Evolutionary conservation across 2,888 invertebrate species (phyloP), one percentile per base, ranked within the genome.

Genomic region (Heliconius ethilla): DNA sequence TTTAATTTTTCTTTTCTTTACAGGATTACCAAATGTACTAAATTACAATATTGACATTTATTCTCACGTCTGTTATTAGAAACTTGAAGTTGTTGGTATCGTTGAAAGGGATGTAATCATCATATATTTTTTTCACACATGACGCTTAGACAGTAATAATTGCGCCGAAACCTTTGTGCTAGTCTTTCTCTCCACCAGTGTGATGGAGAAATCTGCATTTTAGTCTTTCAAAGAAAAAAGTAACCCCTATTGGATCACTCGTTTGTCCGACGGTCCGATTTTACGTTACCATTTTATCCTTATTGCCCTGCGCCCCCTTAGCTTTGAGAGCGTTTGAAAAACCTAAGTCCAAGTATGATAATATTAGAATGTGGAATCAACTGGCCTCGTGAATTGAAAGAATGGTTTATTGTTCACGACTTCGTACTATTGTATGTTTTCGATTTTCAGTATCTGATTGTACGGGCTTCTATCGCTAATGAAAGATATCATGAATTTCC

Each of bases 191-290:
- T 73, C 81, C 76, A 77, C 78, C 78, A 81, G 79, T 82, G 82
- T 82, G 81, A 81, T 81, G 82, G 80, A 82, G 77, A 79, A 78
- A 82, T 82, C 82, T 82, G 78, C 81, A 82, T 83, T 83, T 84
- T 82, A 82, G 81, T 81, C 80, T 79, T 81, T 80, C 76, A 82
- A 84, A 84, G 79, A 82, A 84, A 85, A 85, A 84, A 85, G 81
- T 82, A 82, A 78, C 82, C 82, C 80, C 83, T 83, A 82, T 84
- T 82, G 84, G 83, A 83, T 83, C 84, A 82, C 82, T 84, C 84
- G 83, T 84, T 84, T 83, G 84, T 83, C 82, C 82, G 83, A 82
- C 82, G 75, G 81, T 80, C 82, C 82, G 82, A 82, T 84, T 82
- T 83, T 83, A 81, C 82, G 83, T 82, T 79, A 82, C 81, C 84